A percentile compares a stretch with the other conserved stretches of the same genome.
Conservation (phyloP, 2,113 vertebrate genomes). For the Martes martes region DNA sequence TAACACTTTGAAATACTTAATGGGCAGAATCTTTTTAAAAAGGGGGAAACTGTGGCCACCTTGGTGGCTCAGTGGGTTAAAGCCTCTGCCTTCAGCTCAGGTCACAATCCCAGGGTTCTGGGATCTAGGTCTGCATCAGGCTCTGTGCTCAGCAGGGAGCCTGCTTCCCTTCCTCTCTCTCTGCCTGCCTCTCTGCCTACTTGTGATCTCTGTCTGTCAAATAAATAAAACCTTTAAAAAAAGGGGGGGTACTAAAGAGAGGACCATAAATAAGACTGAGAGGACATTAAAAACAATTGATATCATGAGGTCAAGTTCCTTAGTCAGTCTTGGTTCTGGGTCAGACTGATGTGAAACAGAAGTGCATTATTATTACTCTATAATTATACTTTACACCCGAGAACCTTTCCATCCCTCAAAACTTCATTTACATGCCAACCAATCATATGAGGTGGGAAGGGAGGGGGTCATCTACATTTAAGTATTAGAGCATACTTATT, state of each 20-base stretch:
- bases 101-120: too few relatives aligned
- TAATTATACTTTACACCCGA: slow-evolving; percentile 72
- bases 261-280: slow-evolving; percentile 58
- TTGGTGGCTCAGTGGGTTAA: too few relatives aligned
- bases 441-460: neutral
- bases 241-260: slow-evolving; percentile 53
- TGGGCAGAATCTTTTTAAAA: slow-evolving; percentile 6
- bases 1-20: neutral
- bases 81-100: too few relatives aligned
- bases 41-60: neutral
- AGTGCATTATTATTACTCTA: slow-evolving; percentile 72
- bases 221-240: too few relatives aligned
- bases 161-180: too few relatives aligned
- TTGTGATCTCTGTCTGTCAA: too few relatives aligned
- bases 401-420: slow-evolving; percentile 69
- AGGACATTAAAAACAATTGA: slow-evolving; percentile 70
- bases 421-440: slow-evolving; percentile 60
- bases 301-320: slow-evolving; percentile 75
- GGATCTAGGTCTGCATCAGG: too few relatives aligned
- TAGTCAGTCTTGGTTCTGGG: slow-evolving; percentile 75
- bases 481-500: neutral
- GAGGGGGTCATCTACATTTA: neutral
- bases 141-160: too few relatives aligned
- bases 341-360: slow-evolving; percentile 64
- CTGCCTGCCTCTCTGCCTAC: too few relatives aligned